Conservation (phyloP, 2,888 invertebrate species). For the Geophilus truncorum region DNA sequence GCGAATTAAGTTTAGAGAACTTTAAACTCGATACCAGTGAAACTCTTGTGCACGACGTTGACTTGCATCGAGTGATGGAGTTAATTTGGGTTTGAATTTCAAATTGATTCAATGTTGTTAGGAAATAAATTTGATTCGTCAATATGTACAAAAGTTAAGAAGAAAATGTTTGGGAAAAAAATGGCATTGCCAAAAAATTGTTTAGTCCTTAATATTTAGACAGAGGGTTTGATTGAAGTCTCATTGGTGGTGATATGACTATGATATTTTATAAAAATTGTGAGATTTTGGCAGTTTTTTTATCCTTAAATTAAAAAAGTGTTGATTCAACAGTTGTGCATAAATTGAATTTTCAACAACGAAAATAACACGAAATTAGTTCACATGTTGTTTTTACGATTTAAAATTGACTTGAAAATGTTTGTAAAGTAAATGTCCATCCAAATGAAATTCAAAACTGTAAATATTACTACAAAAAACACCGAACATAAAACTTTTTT, state of each 20-base stretch:
- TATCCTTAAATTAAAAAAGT: background rate
- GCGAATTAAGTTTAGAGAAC: background rate
- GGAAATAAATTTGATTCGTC: conserved; percentile 10
- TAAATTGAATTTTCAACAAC: background rate
- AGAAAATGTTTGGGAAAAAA: background rate
- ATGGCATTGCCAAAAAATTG: background rate
- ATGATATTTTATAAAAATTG: background rate
- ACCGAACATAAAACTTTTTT: background rate
- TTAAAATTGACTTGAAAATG: background rate
- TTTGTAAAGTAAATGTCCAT: conserved; percentile 23
- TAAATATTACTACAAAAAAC: background rate
- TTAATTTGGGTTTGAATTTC: conserved; percentile 24
- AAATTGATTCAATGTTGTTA: background rate
- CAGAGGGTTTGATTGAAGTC: background rate
- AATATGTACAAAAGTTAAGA: background rate
- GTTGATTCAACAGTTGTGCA: background rate
- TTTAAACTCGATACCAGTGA: background rate
- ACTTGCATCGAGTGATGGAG: background rate
- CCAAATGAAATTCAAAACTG: background rate
- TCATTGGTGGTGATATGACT: too few species aligned
- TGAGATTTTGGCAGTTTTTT: background rate
- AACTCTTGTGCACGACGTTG: background rate
- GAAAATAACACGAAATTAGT: background rate
- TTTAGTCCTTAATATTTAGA: background rate
- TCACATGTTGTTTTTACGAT: background rate